Conservation (phyloP, 2,797 vertebrate genomes). For the Balearica regulorum region DNA sequence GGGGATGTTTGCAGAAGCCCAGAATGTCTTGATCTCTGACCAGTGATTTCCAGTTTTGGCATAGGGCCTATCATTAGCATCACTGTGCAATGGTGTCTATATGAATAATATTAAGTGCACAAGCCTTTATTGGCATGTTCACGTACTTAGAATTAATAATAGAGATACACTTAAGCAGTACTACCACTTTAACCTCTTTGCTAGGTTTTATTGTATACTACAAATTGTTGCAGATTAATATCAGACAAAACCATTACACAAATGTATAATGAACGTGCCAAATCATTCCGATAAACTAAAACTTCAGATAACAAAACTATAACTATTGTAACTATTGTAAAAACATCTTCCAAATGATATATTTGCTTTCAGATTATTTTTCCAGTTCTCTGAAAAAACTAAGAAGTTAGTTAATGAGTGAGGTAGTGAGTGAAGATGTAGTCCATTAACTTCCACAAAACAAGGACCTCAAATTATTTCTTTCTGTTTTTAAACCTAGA, state of each 20-base stretch:
- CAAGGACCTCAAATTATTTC: background rate
- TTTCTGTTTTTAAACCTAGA: background rate
- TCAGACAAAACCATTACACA: background rate
- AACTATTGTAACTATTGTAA: too few relatives aligned
- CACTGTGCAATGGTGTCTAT: accelerated
- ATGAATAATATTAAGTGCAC: background rate
- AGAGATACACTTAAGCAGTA: background rate
- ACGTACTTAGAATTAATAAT: background rate
- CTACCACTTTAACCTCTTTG: background rate
- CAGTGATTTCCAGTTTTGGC: background rate
- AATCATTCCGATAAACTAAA: background rate
- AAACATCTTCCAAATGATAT: background rate
- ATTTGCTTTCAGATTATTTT: background rate
- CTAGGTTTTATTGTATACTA: background rate
- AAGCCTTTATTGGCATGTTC: accelerated
- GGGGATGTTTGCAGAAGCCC: background rate
- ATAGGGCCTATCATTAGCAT: background rate
- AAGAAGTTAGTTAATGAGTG: background rate
- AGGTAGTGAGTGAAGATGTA: background rate
- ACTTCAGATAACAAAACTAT: background rate
- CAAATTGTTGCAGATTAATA: background rate
- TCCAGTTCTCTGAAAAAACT: background rate
- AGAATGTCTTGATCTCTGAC: background rate
- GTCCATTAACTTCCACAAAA: background rate
- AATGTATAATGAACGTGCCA: background rate